A percentile compares a stretch with the other conserved stretches of the same genome.
These are phyloP conservation scores for Rhagonycha lutea DNA, from an alignment of 2,888 invertebrate genomes.

Conservation along the genomic window DNA sequence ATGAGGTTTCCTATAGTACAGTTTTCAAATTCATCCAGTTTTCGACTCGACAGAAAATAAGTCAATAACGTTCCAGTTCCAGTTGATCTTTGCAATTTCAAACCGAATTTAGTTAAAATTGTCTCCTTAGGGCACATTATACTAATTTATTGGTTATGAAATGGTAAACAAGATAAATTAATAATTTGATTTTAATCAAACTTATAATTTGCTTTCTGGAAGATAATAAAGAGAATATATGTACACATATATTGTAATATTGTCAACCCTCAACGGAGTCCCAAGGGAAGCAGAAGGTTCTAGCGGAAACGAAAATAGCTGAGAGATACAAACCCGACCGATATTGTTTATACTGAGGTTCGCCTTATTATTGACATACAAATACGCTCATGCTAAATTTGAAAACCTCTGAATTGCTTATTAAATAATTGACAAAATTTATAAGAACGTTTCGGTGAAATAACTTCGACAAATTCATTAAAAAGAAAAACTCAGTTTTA, in stretches of 20 bases:
- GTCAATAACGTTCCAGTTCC: not conserved
- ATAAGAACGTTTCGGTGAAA: not conserved
- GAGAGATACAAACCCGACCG: conserved; percentile 2
- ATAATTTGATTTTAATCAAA: not conserved
- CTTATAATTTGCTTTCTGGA: conserved; percentile 2
- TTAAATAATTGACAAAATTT: not conserved
- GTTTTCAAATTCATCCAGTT: not conserved
- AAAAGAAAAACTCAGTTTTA: not conserved
- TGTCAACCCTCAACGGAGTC: conserved; percentile 2
- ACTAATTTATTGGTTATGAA: not conserved
- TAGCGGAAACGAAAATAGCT: conserved; percentile 3
- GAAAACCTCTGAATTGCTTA: not conserved
- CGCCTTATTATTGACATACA: not conserved
- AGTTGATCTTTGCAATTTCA: not conserved
- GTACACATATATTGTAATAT: conserved; percentile 3
- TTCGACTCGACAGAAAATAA: not conserved
- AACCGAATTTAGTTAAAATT: not conserved
- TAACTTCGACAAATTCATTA: not conserved
- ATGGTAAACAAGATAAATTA: not conserved
- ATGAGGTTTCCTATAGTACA: not conserved
- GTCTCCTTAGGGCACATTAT: not conserved
- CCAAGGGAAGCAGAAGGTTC: conserved; percentile 2
- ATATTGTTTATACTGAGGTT: not conserved
- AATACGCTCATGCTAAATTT: not conserved
- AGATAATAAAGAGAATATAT: conserved; percentile 3